Evolutionary conservation across 2,888 invertebrate species (phyloP).

Genomic region (Hypena proboscidalis): DNA sequence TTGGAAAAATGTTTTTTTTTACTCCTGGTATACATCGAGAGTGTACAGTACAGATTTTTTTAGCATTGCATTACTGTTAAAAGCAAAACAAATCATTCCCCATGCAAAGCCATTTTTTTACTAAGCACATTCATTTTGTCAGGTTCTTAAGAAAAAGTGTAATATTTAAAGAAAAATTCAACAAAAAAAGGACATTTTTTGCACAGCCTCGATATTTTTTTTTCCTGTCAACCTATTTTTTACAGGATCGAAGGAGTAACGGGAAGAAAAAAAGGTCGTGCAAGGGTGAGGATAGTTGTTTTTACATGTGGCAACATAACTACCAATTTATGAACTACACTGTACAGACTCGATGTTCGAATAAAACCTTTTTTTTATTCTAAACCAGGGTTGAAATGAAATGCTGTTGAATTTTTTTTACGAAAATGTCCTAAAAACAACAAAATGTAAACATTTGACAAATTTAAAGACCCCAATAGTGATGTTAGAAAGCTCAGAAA

Average conservation of each 20-base stretch:
- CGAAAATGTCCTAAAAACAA: slow-evolving; percentile 10
- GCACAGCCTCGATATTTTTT: slow-evolving; percentile 5
- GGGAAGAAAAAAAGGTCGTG: slow-evolving; percentile 58
- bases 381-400: slow-evolving; percentile 66
- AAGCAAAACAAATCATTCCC: slow-evolving; percentile 48
- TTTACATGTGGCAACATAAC: slow-evolving; percentile 74
- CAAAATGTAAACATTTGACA: no score
- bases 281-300: slow-evolving; percentile 48
- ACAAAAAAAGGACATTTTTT: background rate
- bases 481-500: slow-evolving; percentile 29
- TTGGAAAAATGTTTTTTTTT: slow-evolving; percentile 40
- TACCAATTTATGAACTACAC: slow-evolving; percentile 64
- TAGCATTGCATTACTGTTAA: slow-evolving; percentile 23
- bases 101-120: slow-evolving; percentile 49
- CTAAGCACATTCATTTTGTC: slow-evolving; percentile 8
- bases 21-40: slow-evolving; percentile 75
- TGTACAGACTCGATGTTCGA: slow-evolving; percentile 81
- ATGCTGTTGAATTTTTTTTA: slow-evolving; percentile 67
- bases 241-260: slow-evolving; percentile 30
- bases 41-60: slow-evolving; percentile 71
- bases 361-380: slow-evolving; percentile 45
- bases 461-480: slow-evolving; percentile 18
- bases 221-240: slow-evolving; percentile 3
- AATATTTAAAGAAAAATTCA: slow-evolving; percentile 1
- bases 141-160: slow-evolving; percentile 1